phyloP scores from a whole-genome alignment of 2,888 invertebrate genomes.

The Hartigia nigra region DNA sequence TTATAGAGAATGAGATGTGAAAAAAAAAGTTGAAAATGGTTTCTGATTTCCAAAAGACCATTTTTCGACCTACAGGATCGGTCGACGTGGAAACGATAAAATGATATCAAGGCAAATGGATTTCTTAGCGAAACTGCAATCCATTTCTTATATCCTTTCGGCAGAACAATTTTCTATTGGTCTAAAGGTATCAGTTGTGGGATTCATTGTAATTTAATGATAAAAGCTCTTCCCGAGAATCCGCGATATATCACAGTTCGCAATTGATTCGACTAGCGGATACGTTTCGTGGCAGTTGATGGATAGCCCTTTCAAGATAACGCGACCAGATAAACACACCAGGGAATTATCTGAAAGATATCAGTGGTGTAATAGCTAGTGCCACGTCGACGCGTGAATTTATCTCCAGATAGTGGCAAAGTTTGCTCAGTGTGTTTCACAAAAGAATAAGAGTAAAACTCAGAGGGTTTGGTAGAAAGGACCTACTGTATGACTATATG shows the following conservation, averaged over 20 bases:
- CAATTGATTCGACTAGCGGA: constrained; percentile 5
- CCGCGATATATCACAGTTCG: background rate
- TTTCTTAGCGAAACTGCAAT: background rate
- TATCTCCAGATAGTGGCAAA: constrained; percentile 8
- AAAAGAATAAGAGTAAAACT: constrained; percentile 22
- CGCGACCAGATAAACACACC: constrained; percentile 20
- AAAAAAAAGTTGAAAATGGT: background rate
- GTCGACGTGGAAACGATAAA: background rate
- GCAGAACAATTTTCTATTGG: background rate
- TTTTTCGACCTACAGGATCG: background rate
- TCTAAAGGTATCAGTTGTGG: background rate
- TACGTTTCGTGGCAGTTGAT: constrained; percentile 17
- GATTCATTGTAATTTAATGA: constrained; percentile 2
- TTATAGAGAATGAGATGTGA: background rate
- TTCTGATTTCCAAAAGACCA: background rate
- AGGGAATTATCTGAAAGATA: constrained; percentile 27
- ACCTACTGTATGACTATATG: too few relatives aligned
- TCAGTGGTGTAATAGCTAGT: constrained; percentile 13
- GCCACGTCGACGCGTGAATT: constrained; percentile 16
- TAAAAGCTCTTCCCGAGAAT: background rate
- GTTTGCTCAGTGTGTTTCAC: constrained; percentile 29
- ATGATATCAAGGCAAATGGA: background rate
- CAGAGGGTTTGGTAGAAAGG: background rate
- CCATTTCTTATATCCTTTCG: background rate
- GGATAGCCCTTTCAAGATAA: constrained; percentile 25